Evolutionary conservation across 2,888 invertebrate species (phyloP).

Genomic region (Cheiracanthium punctorium): DNA sequence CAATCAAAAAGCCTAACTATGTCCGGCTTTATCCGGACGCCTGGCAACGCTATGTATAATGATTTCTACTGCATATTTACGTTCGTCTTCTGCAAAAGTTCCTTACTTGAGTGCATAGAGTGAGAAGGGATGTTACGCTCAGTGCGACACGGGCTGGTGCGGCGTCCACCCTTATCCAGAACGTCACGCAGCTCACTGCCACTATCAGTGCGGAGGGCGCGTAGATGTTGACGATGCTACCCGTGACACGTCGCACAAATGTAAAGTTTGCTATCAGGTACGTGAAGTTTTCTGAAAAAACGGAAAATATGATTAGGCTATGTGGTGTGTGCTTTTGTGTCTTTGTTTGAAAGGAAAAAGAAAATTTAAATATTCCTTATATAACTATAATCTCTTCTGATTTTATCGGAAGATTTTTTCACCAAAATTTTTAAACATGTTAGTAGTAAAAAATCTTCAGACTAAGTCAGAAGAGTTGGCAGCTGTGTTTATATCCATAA

Average conservation of each 20-base stretch:
- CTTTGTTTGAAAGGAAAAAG: background rate
- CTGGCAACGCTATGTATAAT: no score
- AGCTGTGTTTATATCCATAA: no score
- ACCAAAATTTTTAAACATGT: background rate
- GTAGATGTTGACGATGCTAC: slow-evolving; percentile 33
- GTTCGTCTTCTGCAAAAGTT: no score
- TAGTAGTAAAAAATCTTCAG: no score
- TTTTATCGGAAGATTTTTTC: background rate
- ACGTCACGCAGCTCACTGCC: slow-evolving; percentile 18
- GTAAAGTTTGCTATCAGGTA: background rate
- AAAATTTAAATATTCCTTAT: background rate
- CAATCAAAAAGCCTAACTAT: no score
- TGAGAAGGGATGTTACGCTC: slow-evolving; percentile 26
- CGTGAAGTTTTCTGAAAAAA: background rate
- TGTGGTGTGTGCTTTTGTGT: no score
- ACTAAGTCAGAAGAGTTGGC: no score
- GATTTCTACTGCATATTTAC: no score
- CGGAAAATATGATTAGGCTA: background rate
- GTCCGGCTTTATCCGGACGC: no score
- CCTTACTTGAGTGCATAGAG: slow-evolving; percentile 30
- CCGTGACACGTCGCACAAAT: slow-evolving; percentile 23
- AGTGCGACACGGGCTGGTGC: slow-evolving; percentile 24
- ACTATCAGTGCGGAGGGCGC: slow-evolving; percentile 27
- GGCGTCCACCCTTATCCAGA: slow-evolving; percentile 27
- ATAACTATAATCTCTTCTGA: background rate